phyloP scores from a whole-genome alignment of 2,888 invertebrate genomes.

The Cylindroiulus punctatus region DNA sequence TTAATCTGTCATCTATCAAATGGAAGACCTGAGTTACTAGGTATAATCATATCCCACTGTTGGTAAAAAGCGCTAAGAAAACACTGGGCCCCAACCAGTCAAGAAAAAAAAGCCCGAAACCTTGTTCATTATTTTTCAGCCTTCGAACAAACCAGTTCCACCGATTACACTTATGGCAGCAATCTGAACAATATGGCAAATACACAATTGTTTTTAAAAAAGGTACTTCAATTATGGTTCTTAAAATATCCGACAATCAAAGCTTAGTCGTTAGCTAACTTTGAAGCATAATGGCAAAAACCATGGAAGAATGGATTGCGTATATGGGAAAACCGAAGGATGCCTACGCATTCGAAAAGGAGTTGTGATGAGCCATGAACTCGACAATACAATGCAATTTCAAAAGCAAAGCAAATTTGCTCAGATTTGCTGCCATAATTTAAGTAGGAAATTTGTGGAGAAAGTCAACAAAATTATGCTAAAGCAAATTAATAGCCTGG shows the following conservation, averaged over 20 bases:
- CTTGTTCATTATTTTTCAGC: constrained; percentile 2
- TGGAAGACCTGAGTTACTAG: neutral
- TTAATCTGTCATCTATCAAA: no score
- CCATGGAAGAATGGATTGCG: constrained; percentile 1
- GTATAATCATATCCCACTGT: neutral
- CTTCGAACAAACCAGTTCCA: constrained; percentile 31
- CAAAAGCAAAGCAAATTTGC: constrained; percentile 3
- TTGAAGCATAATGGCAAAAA: neutral
- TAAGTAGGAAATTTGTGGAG: neutral
- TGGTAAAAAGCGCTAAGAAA: neutral
- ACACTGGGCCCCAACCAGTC: neutral
- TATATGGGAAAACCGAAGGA: constrained; percentile 4
- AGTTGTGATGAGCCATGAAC: neutral
- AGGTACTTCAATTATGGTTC: constrained; percentile 1
- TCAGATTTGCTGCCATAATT: neutral
- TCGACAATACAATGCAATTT: neutral
- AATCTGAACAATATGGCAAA: constrained; percentile 12
- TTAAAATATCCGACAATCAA: neutral
- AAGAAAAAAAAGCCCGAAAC: constrained; percentile 3
- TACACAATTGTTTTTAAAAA: neutral
- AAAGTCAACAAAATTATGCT: neutral
- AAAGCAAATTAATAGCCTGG: neutral
- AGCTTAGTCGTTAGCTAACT: constrained; percentile 5
- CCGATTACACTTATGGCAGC: neutral
- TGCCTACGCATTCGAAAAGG: neutral